Evolutionary conservation across 2,888 invertebrate genomes (phyloP).

Genomic region (Apamea epomidion): DNA sequence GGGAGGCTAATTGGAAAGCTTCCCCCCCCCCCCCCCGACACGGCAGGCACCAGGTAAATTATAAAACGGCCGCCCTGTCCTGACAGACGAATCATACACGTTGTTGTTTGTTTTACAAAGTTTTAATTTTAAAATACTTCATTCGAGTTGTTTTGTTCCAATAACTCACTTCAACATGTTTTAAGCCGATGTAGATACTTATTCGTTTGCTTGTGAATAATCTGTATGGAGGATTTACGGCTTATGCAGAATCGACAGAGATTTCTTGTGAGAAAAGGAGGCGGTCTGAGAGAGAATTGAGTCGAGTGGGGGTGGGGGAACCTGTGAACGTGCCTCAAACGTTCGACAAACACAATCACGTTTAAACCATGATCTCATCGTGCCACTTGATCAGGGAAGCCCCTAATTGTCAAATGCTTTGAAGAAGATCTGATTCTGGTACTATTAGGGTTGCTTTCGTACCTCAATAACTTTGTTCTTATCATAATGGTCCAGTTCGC

Average conservation of each 20-base stretch:
- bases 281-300: conserved; percentile 55
- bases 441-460: conserved; percentile 21
- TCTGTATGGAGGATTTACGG: conserved; percentile 72
- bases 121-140: conserved; percentile 34
- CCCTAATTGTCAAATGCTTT: conserved; percentile 66
- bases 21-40: background rate
- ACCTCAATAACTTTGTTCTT: conserved; percentile 28
- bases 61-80: conserved; percentile 23
- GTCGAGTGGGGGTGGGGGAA: conserved; percentile 46
- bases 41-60: conserved; percentile 30
- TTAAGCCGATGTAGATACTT: conserved; percentile 49
- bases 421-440: conserved; percentile 42
- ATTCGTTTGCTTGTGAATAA: conserved; percentile 68
- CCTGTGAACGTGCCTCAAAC: conserved; percentile 63
- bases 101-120: conserved; percentile 40
- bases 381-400: conserved; percentile 64
- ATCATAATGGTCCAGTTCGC: conserved; percentile 22
- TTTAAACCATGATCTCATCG: conserved; percentile 71
- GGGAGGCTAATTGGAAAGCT: conserved; percentile 37
- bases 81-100: conserved; percentile 33
- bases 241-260: conserved; percentile 72
- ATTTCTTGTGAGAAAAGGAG: conserved; percentile 66
- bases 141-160: conserved; percentile 20
- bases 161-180: conserved; percentile 38
- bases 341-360: conserved; percentile 77